Percentiles rank a stretch among this genome's conserved stretches.
phyloP scores from a whole-genome alignment of 53 echinoderm and acorn worm genomes.

The Echinarachnius parma region DNA sequence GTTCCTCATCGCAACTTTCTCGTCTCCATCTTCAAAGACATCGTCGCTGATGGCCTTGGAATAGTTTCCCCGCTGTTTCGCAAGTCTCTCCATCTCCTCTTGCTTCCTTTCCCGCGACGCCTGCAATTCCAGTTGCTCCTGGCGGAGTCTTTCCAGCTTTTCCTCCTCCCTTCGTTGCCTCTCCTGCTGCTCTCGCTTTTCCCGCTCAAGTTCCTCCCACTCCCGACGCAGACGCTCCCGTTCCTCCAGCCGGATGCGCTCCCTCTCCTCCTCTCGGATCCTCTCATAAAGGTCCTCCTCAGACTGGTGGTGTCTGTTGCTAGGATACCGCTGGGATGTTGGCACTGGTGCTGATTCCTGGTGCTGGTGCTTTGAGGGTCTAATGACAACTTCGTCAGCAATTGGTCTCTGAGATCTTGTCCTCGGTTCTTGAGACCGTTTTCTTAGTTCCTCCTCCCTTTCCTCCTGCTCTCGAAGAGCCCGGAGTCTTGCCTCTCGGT shows the following conservation, averaged over 20 bases:
- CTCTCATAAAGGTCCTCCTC: slow-evolving; percentile 31
- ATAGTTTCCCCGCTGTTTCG: slow-evolving; percentile 22
- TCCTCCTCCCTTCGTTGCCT: slow-evolving; percentile 54
- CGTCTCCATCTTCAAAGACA: slow-evolving; percentile 43
- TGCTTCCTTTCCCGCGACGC: slow-evolving; percentile 55
- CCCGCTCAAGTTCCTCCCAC: slow-evolving; percentile 68
- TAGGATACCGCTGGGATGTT: no score
- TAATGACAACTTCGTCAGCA: slow-evolving; percentile 15
- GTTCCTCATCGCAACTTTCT: slow-evolving; percentile 19
- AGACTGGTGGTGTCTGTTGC: slow-evolving; percentile 5
- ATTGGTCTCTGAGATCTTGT: neutral
- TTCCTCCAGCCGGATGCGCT: slow-evolving; percentile 62
- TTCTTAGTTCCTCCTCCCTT: slow-evolving; percentile 42
- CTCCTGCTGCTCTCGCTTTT: slow-evolving; percentile 51
- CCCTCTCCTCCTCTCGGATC: slow-evolving; percentile 58
- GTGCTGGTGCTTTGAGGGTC: slow-evolving; percentile 18
- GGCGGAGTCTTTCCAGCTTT: slow-evolving; percentile 56
- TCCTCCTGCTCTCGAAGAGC: slow-evolving; percentile 54
- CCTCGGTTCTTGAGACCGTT: no score
- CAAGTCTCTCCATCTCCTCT: slow-evolving; percentile 50
- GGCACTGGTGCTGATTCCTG: slow-evolving; percentile 35
- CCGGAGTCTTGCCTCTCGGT: slow-evolving; percentile 60
- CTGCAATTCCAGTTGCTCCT: slow-evolving; percentile 66
- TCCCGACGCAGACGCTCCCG: slow-evolving; percentile 57
- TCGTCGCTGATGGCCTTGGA: slow-evolving; percentile 36